Conservation (phyloP, 2,797 vertebrate genomes). For the Toxotes lorentzi region DNA sequence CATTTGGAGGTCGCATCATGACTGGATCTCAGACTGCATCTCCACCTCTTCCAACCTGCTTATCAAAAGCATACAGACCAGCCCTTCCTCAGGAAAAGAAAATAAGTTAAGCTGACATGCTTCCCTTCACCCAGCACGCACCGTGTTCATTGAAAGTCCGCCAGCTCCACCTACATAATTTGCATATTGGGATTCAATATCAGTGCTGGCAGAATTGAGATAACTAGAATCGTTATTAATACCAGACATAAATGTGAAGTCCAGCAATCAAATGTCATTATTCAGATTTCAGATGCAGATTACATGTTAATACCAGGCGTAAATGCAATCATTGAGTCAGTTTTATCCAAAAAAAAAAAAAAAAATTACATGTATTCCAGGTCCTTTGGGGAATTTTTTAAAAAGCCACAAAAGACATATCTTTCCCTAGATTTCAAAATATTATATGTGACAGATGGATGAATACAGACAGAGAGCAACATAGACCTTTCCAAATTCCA, state of each 20-base stretch:
- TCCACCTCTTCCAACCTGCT: neutral
- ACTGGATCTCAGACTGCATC: neutral
- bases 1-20: neutral
- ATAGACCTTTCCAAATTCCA: constrained; percentile 2
- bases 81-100: neutral
- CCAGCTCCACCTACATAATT: neutral
- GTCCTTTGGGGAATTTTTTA: neutral
- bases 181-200: neutral
- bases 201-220: neutral
- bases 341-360: neutral
- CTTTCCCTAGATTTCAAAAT: neutral
- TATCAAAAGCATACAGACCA: neutral
- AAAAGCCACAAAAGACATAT: constrained; percentile 2
- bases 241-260: constrained; percentile 1
- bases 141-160: neutral
- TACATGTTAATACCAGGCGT: neutral
- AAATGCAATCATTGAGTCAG: neutral
- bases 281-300: neutral
- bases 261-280: neutral
- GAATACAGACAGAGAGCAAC: neutral
- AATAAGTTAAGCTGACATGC: neutral
- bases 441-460: neutral
- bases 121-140: neutral
- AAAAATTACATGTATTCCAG: neutral
- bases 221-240: neutral